Percentiles rank a stretch among this genome's conserved stretches.
These are phyloP conservation scores for Pangasianodon hypophthalmus DNA, from an alignment of 2,113 vertebrate species.

Conservation along the genomic window DNA sequence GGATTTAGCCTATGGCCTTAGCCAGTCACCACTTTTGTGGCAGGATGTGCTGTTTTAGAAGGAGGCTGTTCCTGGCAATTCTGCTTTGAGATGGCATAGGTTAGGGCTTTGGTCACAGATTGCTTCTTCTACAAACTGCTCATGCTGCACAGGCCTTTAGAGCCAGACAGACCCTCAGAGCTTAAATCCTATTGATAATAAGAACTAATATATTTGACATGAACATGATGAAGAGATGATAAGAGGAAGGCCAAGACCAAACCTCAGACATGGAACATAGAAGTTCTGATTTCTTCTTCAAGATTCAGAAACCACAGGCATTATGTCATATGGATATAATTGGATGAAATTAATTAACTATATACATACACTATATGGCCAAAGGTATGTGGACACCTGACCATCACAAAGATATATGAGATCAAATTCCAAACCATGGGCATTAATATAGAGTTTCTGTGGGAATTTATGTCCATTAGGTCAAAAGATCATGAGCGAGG, in stretches of 20 bases:
- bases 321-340: not conserved
- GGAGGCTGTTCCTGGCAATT: conserved; percentile 1
- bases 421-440: not conserved
- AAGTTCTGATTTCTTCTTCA: not conserved
- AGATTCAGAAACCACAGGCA: not conserved
- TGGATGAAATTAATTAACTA: not conserved
- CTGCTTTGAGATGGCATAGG: not conserved
- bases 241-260: not conserved
- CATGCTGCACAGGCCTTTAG: conserved; percentile 31
- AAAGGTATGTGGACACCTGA: not conserved
- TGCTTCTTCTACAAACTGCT: conserved; percentile 37
- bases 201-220: conserved; percentile 11
- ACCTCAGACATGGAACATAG: conserved; percentile 15
- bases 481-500: not conserved
- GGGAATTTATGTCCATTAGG: not conserved
- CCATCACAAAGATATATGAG: not conserved
- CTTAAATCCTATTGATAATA: conserved; percentile 8
- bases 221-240: no score
- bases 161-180: conserved; percentile 39
- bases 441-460: not conserved
- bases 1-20: not conserved
- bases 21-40: conserved; percentile 27
- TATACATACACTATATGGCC: not conserved
- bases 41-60: conserved; percentile 19
- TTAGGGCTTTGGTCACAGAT: not conserved